Percentiles rank a stretch among this genome's conserved stretches.
Conservation (phyloP, 1,140 invertebrate species). For the Panagrolaimus sp. region DNA sequence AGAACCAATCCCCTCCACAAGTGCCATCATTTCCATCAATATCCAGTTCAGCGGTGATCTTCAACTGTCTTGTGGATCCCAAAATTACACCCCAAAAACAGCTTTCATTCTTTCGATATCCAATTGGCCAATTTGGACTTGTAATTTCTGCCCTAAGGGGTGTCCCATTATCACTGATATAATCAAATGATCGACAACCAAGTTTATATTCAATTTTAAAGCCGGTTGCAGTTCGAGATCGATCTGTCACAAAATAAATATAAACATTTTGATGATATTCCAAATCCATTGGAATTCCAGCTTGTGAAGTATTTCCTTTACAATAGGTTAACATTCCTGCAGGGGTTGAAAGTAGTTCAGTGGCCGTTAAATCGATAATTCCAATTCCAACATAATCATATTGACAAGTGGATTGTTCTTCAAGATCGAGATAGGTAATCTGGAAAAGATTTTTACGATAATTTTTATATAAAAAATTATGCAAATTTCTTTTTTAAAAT, state of each 20-base stretch:
- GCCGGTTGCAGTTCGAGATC: background rate
- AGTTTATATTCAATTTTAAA: constrained; percentile 5
- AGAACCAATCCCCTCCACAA: background rate
- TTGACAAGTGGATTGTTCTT: constrained; percentile 37
- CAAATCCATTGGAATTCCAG: background rate
- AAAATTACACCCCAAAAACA: background rate
- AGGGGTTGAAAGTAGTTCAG: background rate
- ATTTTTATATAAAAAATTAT: too few species aligned
- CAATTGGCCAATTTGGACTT: background rate
- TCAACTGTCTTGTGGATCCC: background rate
- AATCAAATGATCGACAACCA: background rate
- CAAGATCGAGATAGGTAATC: constrained; percentile 47
- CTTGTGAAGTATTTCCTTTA: too few species aligned
- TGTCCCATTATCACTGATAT: background rate
- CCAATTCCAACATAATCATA: constrained; percentile 49
- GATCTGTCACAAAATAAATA: background rate
- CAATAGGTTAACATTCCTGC: too few species aligned
- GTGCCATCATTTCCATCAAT: background rate
- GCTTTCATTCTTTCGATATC: background rate
- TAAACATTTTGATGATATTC: background rate
- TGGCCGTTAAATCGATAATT: background rate
- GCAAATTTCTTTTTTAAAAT: too few species aligned
- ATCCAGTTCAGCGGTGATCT: background rate
- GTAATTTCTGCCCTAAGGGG: background rate
- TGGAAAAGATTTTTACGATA: too few species aligned